These are phyloP conservation scores for Plecotus auritus DNA, from an alignment of 2,113 vertebrate genomes.

Conservation along the genomic window DNA sequence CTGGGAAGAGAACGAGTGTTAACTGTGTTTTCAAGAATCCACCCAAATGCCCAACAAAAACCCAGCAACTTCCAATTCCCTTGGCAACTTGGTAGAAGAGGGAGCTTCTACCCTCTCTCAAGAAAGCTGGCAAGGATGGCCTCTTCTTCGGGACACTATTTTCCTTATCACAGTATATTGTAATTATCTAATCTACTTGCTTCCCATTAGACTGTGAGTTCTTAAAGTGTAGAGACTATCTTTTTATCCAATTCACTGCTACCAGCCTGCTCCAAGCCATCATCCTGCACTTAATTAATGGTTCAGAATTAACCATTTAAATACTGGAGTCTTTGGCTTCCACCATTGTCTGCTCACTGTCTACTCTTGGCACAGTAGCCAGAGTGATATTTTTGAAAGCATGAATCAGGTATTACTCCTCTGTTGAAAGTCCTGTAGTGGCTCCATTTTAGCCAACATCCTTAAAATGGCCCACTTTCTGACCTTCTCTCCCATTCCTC, in stretches of 20 bases:
- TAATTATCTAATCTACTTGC: background rate
- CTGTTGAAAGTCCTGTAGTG: background rate
- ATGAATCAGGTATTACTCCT: background rate
- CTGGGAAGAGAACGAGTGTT: background rate
- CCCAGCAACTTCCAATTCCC: background rate
- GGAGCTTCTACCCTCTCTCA: background rate
- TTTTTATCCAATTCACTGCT: background rate
- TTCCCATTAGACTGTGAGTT: background rate
- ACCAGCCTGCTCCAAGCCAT: background rate
- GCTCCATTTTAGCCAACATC: background rate
- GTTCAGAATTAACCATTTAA: no score
- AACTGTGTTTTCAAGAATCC: background rate
- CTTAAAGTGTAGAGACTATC: background rate
- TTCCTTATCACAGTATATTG: background rate
- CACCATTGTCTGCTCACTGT: background rate
- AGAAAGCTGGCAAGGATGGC: background rate
- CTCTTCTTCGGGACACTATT: background rate
- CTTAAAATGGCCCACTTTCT: background rate
- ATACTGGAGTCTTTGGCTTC: background rate
- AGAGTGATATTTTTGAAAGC: background rate
- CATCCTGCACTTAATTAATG: background rate
- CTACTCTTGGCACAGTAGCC: background rate
- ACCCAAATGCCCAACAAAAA: background rate
- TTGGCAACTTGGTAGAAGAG: background rate
- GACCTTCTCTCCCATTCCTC: background rate